Base-by-base conservation (phyloP, 92 coral and sea anemone genomes). In the Plumapathes pennacea region DNA sequence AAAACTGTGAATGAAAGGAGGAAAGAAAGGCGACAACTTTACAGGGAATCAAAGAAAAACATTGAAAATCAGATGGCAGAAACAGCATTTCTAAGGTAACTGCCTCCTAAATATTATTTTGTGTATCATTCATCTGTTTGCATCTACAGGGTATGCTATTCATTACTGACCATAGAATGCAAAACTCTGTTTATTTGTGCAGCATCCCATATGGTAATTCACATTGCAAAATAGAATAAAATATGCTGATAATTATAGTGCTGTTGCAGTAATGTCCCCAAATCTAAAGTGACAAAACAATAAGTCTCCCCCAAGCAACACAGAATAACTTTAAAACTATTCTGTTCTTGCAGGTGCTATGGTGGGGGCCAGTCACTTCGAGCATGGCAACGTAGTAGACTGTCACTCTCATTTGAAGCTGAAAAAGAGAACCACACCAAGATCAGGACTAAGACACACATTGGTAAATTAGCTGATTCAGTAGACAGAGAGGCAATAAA, bases 1-100 rank as follows among this genome's bases (percentile, higher is more conserved):
- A 71, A 71, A 47, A 20, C 52, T 8, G 47, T 12, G 24, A 40
- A 27, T 40, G 64, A 76, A 10, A 58, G 57, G 37, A 43, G 69
- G n/a, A 71, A 54, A 37, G 54, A 62, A 28, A 21, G 78, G 47
- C 61, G 79, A 31, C 26, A 62, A 28, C 10, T 40, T 4, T 78
- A 60, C 49, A 45, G 32, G 1, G 38, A 62, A 29, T 32, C 44
- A 17, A 78, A 78, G 29, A 74, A 70, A 25, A 61, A 46, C 25
- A 46, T 70, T 28, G 74, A 78, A 29, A 49, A 43, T 8, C 85
- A 78, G 24, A 61, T 78, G 79, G 38, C 69, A 23, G 85, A 71
- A 9, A 63, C 80, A 33, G 80, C 61, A 62, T 62, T 79, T 54
- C 33, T 70, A 18, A 71, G 80, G 86, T 79, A 71, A 49, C 46